Evolutionary conservation across 2,888 invertebrate genomes (phyloP).

Genomic region (Helleia helle): DNA sequence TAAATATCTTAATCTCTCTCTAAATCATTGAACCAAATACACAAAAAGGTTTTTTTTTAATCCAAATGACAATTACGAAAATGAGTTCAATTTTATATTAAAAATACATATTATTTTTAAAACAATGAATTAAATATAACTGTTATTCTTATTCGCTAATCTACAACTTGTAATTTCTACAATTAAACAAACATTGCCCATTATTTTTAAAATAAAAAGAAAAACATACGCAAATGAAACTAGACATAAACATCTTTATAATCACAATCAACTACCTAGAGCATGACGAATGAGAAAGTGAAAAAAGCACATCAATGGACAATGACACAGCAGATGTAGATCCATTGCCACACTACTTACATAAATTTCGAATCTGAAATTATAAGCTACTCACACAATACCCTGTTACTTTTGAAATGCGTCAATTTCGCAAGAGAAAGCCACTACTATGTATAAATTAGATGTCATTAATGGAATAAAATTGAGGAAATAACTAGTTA

Average conservation of each 20-base stretch:
- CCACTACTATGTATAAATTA: slow-evolving; percentile 9
- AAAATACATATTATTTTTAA: too few relatives aligned
- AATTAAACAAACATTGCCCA: too few relatives aligned
- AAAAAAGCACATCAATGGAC: slow-evolving; percentile 31
- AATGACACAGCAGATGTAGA: slow-evolving; percentile 34
- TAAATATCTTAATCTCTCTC: too few relatives aligned
- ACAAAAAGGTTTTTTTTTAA: too few relatives aligned
- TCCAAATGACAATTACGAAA: too few relatives aligned
- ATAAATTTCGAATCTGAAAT: slow-evolving; percentile 23
- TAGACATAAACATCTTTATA: not conserved
- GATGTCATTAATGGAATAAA: slow-evolving; percentile 6
- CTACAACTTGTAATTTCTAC: too few relatives aligned
- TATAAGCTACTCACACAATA: slow-evolving; percentile 18
- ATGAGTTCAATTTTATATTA: too few relatives aligned
- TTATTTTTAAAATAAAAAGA: too few relatives aligned
- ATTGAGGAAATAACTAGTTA: slow-evolving; percentile 8
- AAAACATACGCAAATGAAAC: too few relatives aligned
- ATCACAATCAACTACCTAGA: not conserved
- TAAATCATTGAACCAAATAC: too few relatives aligned
- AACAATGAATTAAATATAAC: too few relatives aligned
- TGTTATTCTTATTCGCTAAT: too few relatives aligned
- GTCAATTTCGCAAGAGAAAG: slow-evolving; percentile 23
- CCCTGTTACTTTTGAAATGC: slow-evolving; percentile 22
- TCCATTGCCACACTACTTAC: slow-evolving; percentile 25
- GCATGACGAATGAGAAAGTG: slow-evolving; percentile 22